Percentiles rank a stretch among this genome's conserved stretches.
phyloP scores from a whole-genome alignment of 2,888 invertebrate species.

The Amitus sp. region DNA sequence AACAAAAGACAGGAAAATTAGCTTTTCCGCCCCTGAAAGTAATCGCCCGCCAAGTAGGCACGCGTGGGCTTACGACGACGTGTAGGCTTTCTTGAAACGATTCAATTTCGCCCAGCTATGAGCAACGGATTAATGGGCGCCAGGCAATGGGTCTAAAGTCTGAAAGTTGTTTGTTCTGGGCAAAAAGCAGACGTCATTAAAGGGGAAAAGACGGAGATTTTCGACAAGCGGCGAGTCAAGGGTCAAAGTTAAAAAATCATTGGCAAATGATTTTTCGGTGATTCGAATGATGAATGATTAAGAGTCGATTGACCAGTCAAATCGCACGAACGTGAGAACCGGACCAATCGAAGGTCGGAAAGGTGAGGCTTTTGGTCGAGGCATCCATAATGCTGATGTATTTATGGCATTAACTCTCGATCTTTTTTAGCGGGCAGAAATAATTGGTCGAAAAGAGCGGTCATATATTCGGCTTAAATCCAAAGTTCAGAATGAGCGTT shows the following conservation, averaged over 20 bases:
- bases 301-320: constrained; percentile 52
- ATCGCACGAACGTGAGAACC: constrained; percentile 58
- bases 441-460: constrained; percentile 65
- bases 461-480: constrained; percentile 65
- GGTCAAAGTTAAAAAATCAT: too few relatives aligned
- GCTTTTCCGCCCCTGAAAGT: too few relatives aligned
- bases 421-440: constrained; percentile 64
- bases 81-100: constrained; percentile 16
- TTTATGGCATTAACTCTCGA: constrained; percentile 66
- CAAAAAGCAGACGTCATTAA: too few relatives aligned
- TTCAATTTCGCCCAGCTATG: constrained; percentile 17
- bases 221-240: too few relatives aligned
- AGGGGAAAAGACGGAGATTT: too few relatives aligned
- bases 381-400: constrained; percentile 66
- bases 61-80: constrained; percentile 15
- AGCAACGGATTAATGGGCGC: constrained; percentile 10
- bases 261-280: too few relatives aligned
- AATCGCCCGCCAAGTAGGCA: too few relatives aligned
- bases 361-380: constrained; percentile 54
- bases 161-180: constrained; percentile 2
- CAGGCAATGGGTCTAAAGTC: constrained; percentile 3
- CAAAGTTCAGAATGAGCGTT: too few relatives aligned
- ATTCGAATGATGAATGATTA: constrained; percentile 43
- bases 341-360: constrained; percentile 49
- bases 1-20: too few relatives aligned